Conservation (phyloP, 1,140 invertebrate genomes). For the Drosophila ercepeae region DNA sequence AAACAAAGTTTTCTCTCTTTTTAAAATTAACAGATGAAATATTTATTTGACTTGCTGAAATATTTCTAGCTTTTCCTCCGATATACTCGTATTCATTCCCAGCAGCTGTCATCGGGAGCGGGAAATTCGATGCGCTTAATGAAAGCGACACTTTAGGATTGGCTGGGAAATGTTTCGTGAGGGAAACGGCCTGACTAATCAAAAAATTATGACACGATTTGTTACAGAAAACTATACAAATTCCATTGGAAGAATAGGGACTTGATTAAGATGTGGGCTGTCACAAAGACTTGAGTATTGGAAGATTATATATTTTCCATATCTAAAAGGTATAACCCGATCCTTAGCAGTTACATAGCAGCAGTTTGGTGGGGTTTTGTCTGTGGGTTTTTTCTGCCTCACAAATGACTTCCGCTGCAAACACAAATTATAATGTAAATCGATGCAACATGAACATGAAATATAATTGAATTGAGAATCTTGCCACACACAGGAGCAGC, state of each 20-base stretch:
- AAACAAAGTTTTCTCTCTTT: constrained; percentile 28
- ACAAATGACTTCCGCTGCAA: constrained; percentile 78
- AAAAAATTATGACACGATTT: constrained; percentile 72
- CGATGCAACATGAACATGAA: constrained; percentile 81
- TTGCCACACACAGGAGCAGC: constrained; percentile 72
- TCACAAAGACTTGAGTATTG: constrained; percentile 10
- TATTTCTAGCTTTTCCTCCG: constrained; percentile 38
- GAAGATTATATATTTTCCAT: constrained; percentile 2
- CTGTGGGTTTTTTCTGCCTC: constrained; percentile 18
- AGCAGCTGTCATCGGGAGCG: constrained; percentile 47
- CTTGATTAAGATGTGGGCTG: constrained; percentile 70
- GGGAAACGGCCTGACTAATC: constrained; percentile 63
- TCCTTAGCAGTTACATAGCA: background rate
- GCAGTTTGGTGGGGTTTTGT: constrained; percentile 7
- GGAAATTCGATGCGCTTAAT: constrained; percentile 75
- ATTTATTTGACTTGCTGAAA: constrained; percentile 64
- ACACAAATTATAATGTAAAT: constrained; percentile 82
- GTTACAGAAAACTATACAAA: constrained; percentile 51
- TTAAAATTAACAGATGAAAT: constrained; percentile 36
- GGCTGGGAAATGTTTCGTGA: constrained; percentile 4
- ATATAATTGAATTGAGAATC: constrained; percentile 82
- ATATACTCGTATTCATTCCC: constrained; percentile 23
- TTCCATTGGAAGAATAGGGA: constrained; percentile 22
- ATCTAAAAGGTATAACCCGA: background rate
- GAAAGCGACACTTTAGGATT: constrained; percentile 64